A percentile compares a stretch with the other conserved stretches of the same genome.
Conservation (phyloP, 2,888 invertebrate genomes). For the Andrena bucephala region DNA sequence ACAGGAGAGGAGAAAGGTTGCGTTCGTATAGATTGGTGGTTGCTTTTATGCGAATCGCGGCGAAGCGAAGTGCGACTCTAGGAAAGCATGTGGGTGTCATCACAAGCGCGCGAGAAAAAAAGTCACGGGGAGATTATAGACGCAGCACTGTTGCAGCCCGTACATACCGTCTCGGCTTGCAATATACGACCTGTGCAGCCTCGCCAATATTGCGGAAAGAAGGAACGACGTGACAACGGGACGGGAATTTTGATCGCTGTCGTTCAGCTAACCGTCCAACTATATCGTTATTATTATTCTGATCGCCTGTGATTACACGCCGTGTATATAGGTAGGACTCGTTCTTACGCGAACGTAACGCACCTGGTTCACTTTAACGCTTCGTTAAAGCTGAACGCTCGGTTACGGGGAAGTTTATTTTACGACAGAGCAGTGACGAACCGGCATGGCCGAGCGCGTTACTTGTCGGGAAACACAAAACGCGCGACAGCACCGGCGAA, state of each 20-base stretch:
- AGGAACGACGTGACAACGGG: constrained; percentile 40
- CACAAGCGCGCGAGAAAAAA: constrained; percentile 65
- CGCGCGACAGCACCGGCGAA: constrained; percentile 14
- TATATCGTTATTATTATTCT: constrained; percentile 31
- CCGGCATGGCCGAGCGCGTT: constrained; percentile 28
- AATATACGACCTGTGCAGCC: constrained; percentile 40
- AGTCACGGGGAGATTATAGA: constrained; percentile 62
- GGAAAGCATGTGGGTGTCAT: constrained; percentile 74
- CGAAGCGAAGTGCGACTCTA: constrained; percentile 54
- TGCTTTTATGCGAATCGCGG: constrained; percentile 82
- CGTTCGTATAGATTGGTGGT: constrained; percentile 79
- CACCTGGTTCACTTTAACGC: constrained; percentile 82
- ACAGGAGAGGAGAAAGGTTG: constrained; percentile 83
- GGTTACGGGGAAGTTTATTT: constrained; percentile 75
- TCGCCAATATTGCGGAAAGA: constrained; percentile 54
- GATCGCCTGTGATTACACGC: constrained; percentile 57
- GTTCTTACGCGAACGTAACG: constrained; percentile 74
- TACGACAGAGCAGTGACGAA: constrained; percentile 65
- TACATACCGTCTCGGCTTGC: constrained; percentile 27
- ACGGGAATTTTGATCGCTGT: constrained; percentile 47
- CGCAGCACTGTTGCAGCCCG: constrained; percentile 12
- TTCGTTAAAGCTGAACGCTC: constrained; percentile 82
- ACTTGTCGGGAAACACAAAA: constrained; percentile 53
- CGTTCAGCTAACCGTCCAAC: not conserved
- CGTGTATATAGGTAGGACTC: constrained; percentile 56